phyloP scores from a whole-genome alignment of 2,888 invertebrate species.

The Chydorus sphaericus region DNA sequence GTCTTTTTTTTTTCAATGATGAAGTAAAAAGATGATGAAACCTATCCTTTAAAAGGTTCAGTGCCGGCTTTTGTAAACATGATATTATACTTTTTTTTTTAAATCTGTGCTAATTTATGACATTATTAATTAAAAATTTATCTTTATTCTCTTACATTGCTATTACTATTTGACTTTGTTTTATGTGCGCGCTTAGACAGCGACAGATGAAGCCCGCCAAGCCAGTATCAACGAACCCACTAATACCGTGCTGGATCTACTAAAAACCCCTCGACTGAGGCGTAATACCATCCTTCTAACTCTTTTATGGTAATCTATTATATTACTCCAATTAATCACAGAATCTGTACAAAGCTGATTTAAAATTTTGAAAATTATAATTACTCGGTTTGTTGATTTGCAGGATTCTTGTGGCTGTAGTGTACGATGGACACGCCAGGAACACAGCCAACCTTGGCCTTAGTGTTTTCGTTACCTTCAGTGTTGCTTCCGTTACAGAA shows the following conservation, averaged over 20 bases:
- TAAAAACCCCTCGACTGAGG: conserved; percentile 58
- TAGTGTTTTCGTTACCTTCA: conserved; percentile 71
- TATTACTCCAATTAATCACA: background rate
- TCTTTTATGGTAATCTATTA: conserved; percentile 48
- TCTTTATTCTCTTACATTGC: no score
- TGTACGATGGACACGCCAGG: conserved; percentile 75
- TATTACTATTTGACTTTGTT: no score
- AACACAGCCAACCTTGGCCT: conserved; percentile 70
- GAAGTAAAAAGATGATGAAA: no score
- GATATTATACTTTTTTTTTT: no score
- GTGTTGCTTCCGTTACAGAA: conserved; percentile 63
- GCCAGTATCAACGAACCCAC: conserved; percentile 34
- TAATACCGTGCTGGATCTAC: conserved; percentile 66
- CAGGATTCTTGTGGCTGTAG: conserved; percentile 68
- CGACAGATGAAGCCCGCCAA: conserved; percentile 33
- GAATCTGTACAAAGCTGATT: background rate
- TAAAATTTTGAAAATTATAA: background rate
- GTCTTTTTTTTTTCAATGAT: no score
- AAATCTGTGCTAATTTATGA: no score
- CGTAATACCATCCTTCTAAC: conserved; percentile 61
- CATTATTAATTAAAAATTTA: no score
- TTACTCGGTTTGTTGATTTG: conserved; percentile 8
- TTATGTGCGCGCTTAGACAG: conserved; percentile 12
- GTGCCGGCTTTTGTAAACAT: no score
- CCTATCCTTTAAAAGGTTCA: no score